Base-by-base conservation (phyloP, 1,140 invertebrate genomes). In the Zaprionus davidi region DNA sequence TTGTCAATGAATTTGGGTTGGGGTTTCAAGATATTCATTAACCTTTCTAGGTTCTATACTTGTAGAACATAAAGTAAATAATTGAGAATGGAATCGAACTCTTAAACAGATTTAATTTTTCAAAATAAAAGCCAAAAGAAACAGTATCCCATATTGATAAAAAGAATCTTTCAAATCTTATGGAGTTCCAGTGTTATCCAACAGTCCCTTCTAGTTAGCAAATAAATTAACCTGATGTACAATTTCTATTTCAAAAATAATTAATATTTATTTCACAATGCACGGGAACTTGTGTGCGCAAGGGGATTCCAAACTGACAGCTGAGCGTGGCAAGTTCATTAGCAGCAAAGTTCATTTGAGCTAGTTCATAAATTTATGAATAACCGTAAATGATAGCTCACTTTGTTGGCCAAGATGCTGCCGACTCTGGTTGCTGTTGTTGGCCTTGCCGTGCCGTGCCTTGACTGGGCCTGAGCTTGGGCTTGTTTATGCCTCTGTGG, bases 401-500 rank as follows among this genome's bases (percentile, higher is more conserved):
- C 44, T 67, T 60, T 69, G 71, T 63, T 69, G 44, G 57, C 58
- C 59, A 75, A 58, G 53, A 53, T 75, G 58, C 11, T 56, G 41
- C 22, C 4, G 53, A 2, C 15, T 24, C 31, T 34, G 31, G 24
- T 56, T 59, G 17, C 31, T 28, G 41, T 51, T 46, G 41, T 44
- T 66, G 56, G 62, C 44, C 55, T 68, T 55, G 44, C 12, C 46
- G 44, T 66, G 51, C 34, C 26, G 17, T 46, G 59, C 41, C 7
- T 38, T 22, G 26, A 15, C 44, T 57, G 38, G 17, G 46, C 11
- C 46, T 46, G 36, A 20, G 53, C 38, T 38, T 60, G 17, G 34
- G 36, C 38, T 73, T 77, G 75, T 62, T 73, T 73, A 66, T 69
- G 75, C 71, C 65, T 75, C 64, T 60, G 68, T 69, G 78, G 75